Evolutionary conservation across 1,140 invertebrate species (phyloP).

Genomic region (Pteromalus puparum): DNA sequence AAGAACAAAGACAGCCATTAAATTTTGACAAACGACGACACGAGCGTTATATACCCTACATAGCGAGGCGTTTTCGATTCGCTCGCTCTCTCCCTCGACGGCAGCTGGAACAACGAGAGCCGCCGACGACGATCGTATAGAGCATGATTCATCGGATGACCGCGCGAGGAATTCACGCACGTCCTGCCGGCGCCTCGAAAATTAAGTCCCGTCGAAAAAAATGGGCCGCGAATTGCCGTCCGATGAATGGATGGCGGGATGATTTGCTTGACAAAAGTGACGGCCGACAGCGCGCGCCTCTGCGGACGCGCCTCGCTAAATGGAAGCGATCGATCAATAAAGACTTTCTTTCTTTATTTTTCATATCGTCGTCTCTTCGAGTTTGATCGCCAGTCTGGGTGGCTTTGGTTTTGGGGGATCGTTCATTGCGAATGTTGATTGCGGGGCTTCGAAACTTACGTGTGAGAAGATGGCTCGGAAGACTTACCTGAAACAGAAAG

Average conservation of each 20-base stretch:
- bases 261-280: constrained; percentile 37
- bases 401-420: not conserved
- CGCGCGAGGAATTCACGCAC: constrained; percentile 36
- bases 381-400: not conserved
- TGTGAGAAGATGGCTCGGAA: no score
- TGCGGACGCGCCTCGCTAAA: not conserved
- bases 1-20: not conserved
- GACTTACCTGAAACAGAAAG: not conserved
- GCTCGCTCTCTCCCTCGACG: not conserved
- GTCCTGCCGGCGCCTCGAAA: constrained; percentile 38
- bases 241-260: not conserved
- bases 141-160: constrained; percentile 30
- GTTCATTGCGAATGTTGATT: no score
- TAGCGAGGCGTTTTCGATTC: not conserved
- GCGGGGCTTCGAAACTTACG: not conserved
- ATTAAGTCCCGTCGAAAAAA: constrained; percentile 35
- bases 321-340: constrained; percentile 19
- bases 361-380: not conserved
- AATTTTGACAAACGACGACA: not conserved
- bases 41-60: no score
- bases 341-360: not conserved
- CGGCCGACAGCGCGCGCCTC: constrained; percentile 17
- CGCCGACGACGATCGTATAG: no score
- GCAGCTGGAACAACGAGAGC: not conserved
- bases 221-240: constrained; percentile 2